Conservation (phyloP, 1,140 invertebrate species). For the Coptotermes formosanus region DNA sequence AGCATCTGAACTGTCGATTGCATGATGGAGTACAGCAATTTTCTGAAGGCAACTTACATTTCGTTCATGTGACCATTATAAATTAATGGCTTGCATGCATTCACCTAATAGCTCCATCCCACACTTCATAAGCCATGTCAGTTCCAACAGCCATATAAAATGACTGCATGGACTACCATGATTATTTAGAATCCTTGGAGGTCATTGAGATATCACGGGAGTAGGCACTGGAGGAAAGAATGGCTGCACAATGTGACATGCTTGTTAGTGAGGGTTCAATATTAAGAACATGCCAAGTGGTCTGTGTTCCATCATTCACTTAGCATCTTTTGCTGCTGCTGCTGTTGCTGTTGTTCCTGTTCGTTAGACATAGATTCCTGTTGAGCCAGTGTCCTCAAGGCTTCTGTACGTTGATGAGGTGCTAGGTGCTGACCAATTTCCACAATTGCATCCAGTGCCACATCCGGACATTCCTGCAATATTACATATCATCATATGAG, state of each 20-base stretch:
- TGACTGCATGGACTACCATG: background rate
- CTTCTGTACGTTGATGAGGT: constrained; percentile 70
- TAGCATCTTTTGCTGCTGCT: background rate
- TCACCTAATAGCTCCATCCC: background rate
- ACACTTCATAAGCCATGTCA: background rate
- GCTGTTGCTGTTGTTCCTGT: background rate
- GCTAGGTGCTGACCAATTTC: constrained; percentile 75
- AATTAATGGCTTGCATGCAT: background rate
- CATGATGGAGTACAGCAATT: background rate
- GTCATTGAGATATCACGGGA: too few relatives aligned
- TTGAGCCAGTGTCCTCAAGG: constrained; percentile 70
- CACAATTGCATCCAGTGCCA: constrained; percentile 74
- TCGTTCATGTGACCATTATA: background rate
- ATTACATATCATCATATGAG: too few relatives aligned
- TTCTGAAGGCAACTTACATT: background rate
- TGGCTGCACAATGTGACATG: background rate
- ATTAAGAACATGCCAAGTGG: background rate
- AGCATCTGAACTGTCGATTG: background rate
- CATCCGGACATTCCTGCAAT: constrained; percentile 70
- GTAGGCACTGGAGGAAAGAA: too few relatives aligned
- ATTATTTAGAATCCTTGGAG: background rate
- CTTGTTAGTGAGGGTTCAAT: background rate
- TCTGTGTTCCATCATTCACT: background rate
- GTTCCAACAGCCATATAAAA: background rate
- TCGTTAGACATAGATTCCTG: constrained; percentile 47